These are phyloP conservation scores for Resseliella maxima DNA, from an alignment of 2,888 invertebrate species.

Conservation along the genomic window DNA sequence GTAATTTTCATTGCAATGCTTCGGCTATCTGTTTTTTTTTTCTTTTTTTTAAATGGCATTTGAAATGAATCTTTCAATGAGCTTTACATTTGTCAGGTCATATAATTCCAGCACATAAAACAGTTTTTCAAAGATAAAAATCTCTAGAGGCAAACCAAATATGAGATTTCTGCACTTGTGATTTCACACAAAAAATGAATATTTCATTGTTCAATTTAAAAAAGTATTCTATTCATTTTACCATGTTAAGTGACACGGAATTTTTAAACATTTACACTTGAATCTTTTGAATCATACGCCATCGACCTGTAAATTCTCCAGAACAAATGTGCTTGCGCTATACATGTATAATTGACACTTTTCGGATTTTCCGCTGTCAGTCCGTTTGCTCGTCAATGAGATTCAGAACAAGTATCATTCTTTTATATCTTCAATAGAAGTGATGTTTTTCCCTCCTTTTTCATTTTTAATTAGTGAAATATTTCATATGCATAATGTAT, in stretches of 20 bases:
- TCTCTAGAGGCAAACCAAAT: not conserved
- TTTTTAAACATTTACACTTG: too few relatives aligned
- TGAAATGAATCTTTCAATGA: not conserved
- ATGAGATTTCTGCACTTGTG: not conserved
- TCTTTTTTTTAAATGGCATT: not conserved
- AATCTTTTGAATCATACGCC: not conserved
- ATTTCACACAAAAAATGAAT: not conserved
- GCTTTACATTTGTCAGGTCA: not conserved
- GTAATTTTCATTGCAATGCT: not conserved
- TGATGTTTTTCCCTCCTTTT: not conserved
- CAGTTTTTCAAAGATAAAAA: not conserved
- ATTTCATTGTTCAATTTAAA: not conserved
- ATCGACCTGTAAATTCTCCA: not conserved
- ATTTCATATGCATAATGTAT: too few relatives aligned
- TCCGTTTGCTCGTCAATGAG: not conserved
- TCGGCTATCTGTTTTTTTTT: too few relatives aligned
- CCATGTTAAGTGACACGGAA: not conserved
- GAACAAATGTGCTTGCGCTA: not conserved
- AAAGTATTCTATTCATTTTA: not conserved
- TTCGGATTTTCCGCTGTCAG: not conserved
- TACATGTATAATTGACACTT: slow-evolving; percentile 11
- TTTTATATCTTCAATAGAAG: not conserved
- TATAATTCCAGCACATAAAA: not conserved
- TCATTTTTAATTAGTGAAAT: slow-evolving; percentile 8
- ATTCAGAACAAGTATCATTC: not conserved